Base-by-base conservation (phyloP, 2,888 invertebrate species). In the Folsomia manolachei region DNA sequence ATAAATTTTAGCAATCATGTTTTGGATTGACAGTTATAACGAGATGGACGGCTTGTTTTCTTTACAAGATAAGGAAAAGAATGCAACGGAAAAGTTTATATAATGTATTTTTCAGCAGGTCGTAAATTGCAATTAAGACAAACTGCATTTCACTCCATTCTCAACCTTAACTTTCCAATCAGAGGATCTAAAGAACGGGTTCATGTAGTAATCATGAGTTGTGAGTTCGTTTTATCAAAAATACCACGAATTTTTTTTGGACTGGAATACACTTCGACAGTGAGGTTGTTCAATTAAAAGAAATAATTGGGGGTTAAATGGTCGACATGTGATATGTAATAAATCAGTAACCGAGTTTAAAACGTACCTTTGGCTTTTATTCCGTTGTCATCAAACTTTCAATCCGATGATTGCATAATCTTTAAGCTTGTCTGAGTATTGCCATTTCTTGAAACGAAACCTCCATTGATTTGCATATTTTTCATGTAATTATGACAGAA, bases 101-200 rank as follows among this genome's bases (percentile, higher is more conserved):
- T 19, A 66, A 66, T 66, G 66, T 27, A 51, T 39, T 66, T 66
- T 18, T 52, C 24, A 66, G 7, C 66, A 66, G 66, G 51, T 66
- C 52, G 51, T 66, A 66, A 66, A 66, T 66, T 66, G 66, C 66
- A 66, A 66, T 66, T 66, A 66, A 66, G 66, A 39, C 39, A 39
- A 39, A 39, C 39, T 39, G 39, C n/a, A n/a, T 39, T 39, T 39
- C 39, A n/a, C n/a, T n/a, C 39, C 4, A 39, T 39, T 39, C 14
- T 39, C 39, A 39, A 14, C 14, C 39, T 39, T 39, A 39, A 4
- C 39, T 39, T 39, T 39, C 4, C 39, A n/a, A n/a, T n/a, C n/a
- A n/a, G n/a, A n/a, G n/a, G n/a, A n/a, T n/a, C n/a, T n/a, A n/a
- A n/a, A n/a, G n/a, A n/a, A n/a, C n/a, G n/a, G n/a, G n/a, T n/a